phyloP scores from a whole-genome alignment of 2,113 vertebrate species.

The Ciconia stormi region DNA sequence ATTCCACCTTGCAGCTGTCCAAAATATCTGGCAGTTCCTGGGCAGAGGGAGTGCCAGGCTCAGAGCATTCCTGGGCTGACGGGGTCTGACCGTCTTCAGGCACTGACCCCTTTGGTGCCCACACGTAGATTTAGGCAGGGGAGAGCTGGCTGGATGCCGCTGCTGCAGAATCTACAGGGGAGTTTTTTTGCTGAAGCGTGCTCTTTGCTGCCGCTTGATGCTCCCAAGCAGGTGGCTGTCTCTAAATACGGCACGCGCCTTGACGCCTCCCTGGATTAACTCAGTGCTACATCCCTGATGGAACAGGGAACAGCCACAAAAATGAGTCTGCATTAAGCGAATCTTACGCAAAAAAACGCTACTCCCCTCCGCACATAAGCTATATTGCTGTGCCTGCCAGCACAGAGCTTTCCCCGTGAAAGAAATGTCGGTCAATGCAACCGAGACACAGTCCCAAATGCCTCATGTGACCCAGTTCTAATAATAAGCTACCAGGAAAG shows the following conservation, averaged over 20 bases:
- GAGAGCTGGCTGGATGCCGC: neutral
- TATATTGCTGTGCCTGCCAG: neutral
- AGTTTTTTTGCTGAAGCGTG: neutral
- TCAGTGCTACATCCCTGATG: neutral
- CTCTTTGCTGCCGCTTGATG: conserved; percentile 22
- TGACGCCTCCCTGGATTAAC: neutral
- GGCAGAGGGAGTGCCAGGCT: conserved; percentile 48
- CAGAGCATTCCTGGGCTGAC: neutral
- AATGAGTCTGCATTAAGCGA: neutral
- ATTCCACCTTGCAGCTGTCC: conserved; percentile 79
- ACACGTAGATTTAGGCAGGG: neutral
- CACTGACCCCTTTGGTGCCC: neutral
- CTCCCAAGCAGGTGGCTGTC: conserved; percentile 46
- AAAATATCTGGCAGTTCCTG: conserved; percentile 78
- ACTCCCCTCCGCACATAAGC: neutral
- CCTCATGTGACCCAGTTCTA: conserved; percentile 37
- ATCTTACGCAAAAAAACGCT: neutral
- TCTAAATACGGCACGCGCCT: neutral
- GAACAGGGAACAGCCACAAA: neutral
- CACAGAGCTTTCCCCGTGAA: neutral
- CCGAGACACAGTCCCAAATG: neutral
- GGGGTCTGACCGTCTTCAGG: neutral
- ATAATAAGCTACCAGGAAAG: conserved; percentile 43
- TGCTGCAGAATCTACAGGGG: neutral
- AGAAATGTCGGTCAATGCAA: neutral